phyloP scores from a whole-genome alignment of 2,888 invertebrate species.

The Lepidochrysops patricia region DNA sequence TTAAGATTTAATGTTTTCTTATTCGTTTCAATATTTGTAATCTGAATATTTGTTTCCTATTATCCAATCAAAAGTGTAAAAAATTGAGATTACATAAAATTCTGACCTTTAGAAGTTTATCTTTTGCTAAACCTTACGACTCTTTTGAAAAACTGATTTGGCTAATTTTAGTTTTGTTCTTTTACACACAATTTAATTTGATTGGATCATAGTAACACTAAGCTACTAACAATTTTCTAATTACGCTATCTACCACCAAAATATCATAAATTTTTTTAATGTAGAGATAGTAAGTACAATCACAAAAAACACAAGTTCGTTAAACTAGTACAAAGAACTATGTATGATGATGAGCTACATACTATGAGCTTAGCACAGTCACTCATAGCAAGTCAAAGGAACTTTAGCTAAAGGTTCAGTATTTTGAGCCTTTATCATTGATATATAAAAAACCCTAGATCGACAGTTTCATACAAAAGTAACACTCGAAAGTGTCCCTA shows the following conservation, averaged over 20 bases:
- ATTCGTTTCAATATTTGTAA: neutral
- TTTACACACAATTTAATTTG: neutral
- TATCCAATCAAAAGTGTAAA: neutral
- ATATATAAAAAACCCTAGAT: too few species aligned
- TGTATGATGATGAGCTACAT: slow-evolving; percentile 53
- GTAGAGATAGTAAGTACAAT: slow-evolving; percentile 19
- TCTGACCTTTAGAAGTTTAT: too few species aligned
- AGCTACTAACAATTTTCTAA: slow-evolving; percentile 17
- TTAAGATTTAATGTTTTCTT: neutral
- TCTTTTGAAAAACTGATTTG: neutral
- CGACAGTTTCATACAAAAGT: too few species aligned
- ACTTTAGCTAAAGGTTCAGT: slow-evolving; percentile 31
- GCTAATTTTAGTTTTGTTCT: neutral
- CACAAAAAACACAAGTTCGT: slow-evolving; percentile 6
- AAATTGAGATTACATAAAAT: neutral
- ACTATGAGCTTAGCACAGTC: slow-evolving; percentile 75
- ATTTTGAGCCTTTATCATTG: slow-evolving; percentile 8
- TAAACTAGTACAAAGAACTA: slow-evolving; percentile 31
- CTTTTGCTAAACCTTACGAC: too few species aligned
- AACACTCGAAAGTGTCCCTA: too few species aligned
- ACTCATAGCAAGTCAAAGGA: slow-evolving; percentile 67
- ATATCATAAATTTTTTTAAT: slow-evolving; percentile 13
- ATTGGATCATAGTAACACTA: neutral
- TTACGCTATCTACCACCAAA: slow-evolving; percentile 33
- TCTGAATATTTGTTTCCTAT: neutral